These are phyloP conservation scores for Troglohyphantes excavatus DNA, from an alignment of 2,888 invertebrate species.

Conservation along the genomic window DNA sequence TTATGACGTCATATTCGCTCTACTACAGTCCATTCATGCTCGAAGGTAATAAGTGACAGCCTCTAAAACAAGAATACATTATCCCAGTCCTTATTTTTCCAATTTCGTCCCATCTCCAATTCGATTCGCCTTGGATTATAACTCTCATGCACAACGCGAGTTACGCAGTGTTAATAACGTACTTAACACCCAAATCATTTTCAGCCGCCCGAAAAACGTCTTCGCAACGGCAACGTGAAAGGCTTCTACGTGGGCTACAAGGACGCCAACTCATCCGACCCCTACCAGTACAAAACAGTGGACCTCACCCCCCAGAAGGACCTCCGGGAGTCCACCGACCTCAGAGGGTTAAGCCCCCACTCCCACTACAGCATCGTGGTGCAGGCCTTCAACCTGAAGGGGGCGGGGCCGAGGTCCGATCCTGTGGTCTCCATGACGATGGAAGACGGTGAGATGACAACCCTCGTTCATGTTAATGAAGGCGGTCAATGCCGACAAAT, in stretches of 20 bases:
- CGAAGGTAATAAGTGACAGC: too few relatives aligned
- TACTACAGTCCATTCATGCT: too few relatives aligned
- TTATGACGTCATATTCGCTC: too few relatives aligned
- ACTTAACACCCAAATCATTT: neutral
- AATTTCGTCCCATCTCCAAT: too few relatives aligned
- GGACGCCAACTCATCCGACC: slow-evolving; percentile 82
- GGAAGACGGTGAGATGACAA: slow-evolving; percentile 81
- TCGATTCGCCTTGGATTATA: too few relatives aligned
- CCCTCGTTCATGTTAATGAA: too few relatives aligned
- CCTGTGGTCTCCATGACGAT: slow-evolving; percentile 82
- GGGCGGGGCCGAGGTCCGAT: slow-evolving; percentile 82
- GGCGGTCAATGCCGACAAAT: too few relatives aligned
- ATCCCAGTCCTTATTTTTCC: too few relatives aligned
- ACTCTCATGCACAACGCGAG: too few relatives aligned
- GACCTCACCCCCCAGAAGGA: slow-evolving; percentile 67
- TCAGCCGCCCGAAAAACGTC: slow-evolving; percentile 68
- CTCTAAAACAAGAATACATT: too few relatives aligned
- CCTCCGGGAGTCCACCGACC: slow-evolving; percentile 40
- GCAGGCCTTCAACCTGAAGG: slow-evolving; percentile 82
- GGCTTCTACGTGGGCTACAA: slow-evolving; percentile 84
- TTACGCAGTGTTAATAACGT: neutral
- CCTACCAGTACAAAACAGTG: slow-evolving; percentile 82
- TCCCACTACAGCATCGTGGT: slow-evolving; percentile 80
- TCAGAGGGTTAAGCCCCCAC: slow-evolving; percentile 59
- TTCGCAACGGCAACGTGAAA: slow-evolving; percentile 82